Evolutionary conservation across 2,113 vertebrate genomes (phyloP).

Genomic region (Pongo abelii): DNA sequence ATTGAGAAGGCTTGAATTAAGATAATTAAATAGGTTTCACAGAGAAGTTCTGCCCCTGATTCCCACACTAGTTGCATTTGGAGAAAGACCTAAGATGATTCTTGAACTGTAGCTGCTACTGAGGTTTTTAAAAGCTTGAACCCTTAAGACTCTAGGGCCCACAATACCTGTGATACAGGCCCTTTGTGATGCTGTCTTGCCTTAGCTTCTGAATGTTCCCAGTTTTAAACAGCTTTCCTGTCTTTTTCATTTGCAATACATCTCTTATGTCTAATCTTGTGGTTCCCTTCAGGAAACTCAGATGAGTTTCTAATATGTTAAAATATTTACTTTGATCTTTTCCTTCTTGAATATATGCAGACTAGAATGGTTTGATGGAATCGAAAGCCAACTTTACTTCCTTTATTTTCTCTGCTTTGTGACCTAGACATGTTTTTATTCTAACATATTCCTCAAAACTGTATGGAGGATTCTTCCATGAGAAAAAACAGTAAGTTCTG

Average conservation of each 20-base stretch:
- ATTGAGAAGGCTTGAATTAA: background rate
- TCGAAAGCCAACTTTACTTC: background rate
- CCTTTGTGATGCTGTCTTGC: background rate
- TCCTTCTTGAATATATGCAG: background rate
- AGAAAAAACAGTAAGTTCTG: constrained; percentile 6
- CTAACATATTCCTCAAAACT: background rate
- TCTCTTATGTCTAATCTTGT: background rate
- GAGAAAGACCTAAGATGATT: background rate
- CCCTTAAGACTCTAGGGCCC: background rate
- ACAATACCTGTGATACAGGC: background rate
- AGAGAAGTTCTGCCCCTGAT: background rate
- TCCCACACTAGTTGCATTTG: background rate
- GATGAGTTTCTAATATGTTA: background rate
- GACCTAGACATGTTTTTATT: background rate
- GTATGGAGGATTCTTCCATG: background rate
- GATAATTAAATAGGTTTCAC: background rate
- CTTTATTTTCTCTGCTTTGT: background rate
- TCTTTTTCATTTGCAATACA: background rate
- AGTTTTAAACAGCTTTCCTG: background rate
- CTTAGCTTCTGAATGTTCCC: background rate
- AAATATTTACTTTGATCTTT: constrained; percentile 1
- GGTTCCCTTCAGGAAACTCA: background rate
- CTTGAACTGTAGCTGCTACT: background rate
- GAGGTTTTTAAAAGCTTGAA: background rate
- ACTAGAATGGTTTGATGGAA: background rate